Base-by-base conservation (phyloP, 2,888 invertebrate species). In the Cosmorhoe ocellata region DNA sequence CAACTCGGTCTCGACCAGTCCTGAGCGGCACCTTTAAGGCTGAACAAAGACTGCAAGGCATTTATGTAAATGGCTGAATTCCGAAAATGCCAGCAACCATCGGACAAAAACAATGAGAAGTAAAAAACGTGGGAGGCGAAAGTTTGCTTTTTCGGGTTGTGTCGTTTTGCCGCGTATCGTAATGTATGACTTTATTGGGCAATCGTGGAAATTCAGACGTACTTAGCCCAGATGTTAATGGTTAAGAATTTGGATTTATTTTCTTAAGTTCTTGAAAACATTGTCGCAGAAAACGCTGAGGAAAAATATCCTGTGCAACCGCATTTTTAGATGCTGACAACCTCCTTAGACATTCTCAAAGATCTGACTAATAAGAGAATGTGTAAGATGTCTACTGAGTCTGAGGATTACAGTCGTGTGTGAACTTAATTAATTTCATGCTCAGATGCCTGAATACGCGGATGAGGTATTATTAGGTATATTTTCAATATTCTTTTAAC, bases 61-160 rank as follows among this genome's bases (percentile, higher is more conserved):
- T 88, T 87, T 89, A 89, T 88, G 89, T 86, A 89, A 89, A 89
- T 88, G 76, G 69, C 73, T 74, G 79, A 81, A 87, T 87, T 84
- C 86, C 85, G 79, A 87, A 86, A 85, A 84, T 85, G 77, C 81
- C 78, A 63, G 71, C 75, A 72, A 73, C 71, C 67, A 70, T 67
- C 69, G 63, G 61, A 73, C 79, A 84, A 87, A 88, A 85, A 85
- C 82, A 81, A 82, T 76, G 75, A 70, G 72, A 69, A 58, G 65
- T 74, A 80, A 85, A 84, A 85, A 79, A 74, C 74, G 71, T 76
- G 74, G 70, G 75, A 75, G 77, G 78, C 75, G 82, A 85, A 87
- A 84, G 82, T 81, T 80, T 69, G 74, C 74, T 78, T 85, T 85
- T 84, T 82, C 76, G 76, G 69, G 71, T 74, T 77, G 71, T 66